Evolutionary conservation across 1,140 invertebrate species (phyloP), one percentile per base, ranked within the genome.

Genomic region (Eulimnadia texana): DNA sequence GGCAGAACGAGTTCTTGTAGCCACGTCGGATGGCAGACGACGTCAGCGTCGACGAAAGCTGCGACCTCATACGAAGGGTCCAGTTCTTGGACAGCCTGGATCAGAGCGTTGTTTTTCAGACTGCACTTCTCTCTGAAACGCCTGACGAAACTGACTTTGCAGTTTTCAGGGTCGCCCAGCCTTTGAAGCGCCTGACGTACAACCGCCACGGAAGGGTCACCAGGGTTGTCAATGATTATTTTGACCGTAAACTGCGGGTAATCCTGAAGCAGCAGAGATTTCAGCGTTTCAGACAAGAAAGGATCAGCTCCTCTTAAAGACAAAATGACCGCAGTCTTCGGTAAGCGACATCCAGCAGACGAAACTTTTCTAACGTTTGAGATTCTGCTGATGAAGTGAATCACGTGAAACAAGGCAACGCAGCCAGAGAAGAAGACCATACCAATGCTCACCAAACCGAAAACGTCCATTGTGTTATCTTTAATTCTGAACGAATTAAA

Each of bases 251-350:
- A 58, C 13, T 58, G 0, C 3, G 55, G 55, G 55, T 58, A 58
- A 58, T 58, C 28, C 27, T 58, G 55, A 3, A 42, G 3, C 19
- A 58, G 16, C 9, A 58, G 22, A 25, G 55, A 58, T 6, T 58
- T 27, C 16, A 58, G 23, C 13, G 27, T 33, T 11, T 25, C 42
- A 0, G 55, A 19, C 25, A 58, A 16, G 42, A 58, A 58, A 16
- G 55, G 55, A 33, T 58, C 55, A 33, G 23, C 55, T n/a, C 55
- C 55, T 3, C 55, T 22, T 3, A 58, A 58, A 29, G 23, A 58
- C 23, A 58, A 27, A 20, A 58, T 33, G 55, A 58, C 42, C 9
- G 28, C 55, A 25, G 27, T 23, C 20, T 58, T 58, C 9, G 55
- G 55, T n/a, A n/a, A n/a, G n/a, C n/a, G n/a, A n/a, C n/a, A n/a